These are phyloP conservation scores for rabbit (Oryctolagus cuniculus) DNA, from an alignment of 2,113 vertebrate genomes.

Conservation along the genomic window mOryCun1.1 NC_091451.1:41556001-41556500, in stretches of 20 bases:
- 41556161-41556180: no score
- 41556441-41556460: no score
- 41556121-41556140: neutral
- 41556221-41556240: neutral
- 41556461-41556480: no score
- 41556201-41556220: neutral
- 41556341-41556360: rapidly evolving
- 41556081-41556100: neutral
- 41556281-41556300: neutral
- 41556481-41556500: no score
- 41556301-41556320: no score
- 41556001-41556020: neutral
- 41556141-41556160: neutral
- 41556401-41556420: no score
- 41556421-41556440: no score
- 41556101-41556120: neutral
- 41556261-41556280: rapidly evolving
- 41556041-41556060: neutral
- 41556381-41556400: no score
- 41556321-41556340: no score
- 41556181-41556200: neutral
- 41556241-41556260: rapidly evolving
- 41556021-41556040: no score
- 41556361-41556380: no score
- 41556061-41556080: neutral